These are phyloP conservation scores for Misgurnus mizolepis DNA, from an alignment of 2,113 vertebrate genomes.

Conservation along the genomic window DNA sequence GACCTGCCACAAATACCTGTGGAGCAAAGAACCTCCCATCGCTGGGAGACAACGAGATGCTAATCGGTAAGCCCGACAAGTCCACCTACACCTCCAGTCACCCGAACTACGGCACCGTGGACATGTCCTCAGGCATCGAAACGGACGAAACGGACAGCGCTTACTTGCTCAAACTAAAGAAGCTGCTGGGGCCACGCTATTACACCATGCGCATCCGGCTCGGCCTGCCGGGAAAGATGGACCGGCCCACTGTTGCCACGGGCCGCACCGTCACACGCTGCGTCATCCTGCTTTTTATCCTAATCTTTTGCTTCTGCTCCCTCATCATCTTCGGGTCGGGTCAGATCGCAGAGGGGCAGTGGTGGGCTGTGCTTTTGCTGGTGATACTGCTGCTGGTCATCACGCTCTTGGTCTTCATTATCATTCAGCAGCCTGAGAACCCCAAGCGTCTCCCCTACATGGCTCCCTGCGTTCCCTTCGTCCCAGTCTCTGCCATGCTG, in stretches of 20 bases:
- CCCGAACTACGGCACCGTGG: slow-evolving; percentile 95
- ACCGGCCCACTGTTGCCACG: slow-evolving; percentile 81
- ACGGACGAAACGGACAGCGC: slow-evolving; percentile 85
- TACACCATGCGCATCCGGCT: slow-evolving; percentile 84
- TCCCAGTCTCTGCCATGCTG: slow-evolving; percentile 92
- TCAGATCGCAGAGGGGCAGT: slow-evolving; percentile 81
- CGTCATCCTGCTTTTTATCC: slow-evolving; percentile 87
- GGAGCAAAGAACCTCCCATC: slow-evolving; percentile 98
- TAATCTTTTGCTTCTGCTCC: slow-evolving; percentile 90
- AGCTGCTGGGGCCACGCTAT: slow-evolving; percentile 88
- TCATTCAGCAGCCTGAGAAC: slow-evolving; percentile 94
- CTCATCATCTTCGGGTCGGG: slow-evolving; percentile 77
- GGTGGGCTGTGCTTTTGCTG: slow-evolving; percentile 92
- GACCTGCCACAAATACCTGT: slow-evolving; percentile 92
- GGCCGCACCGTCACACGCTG: slow-evolving; percentile 89
- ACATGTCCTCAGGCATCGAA: slow-evolving; percentile 92
- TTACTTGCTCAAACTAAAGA: slow-evolving; percentile 85
- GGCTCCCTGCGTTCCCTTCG: slow-evolving; percentile 94
- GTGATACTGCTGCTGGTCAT: slow-evolving; percentile 79
- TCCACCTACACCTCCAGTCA: slow-evolving; percentile 82
- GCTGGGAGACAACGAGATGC: slow-evolving; percentile 84
- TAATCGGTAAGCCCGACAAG: slow-evolving; percentile 83
- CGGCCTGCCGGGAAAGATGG: slow-evolving; percentile 87
- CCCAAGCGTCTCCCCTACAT: slow-evolving; percentile 90
- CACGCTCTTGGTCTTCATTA: slow-evolving; percentile 81